Conservation (phyloP, 2,113 vertebrate species). For the Atherinomorus stipes region DNA sequence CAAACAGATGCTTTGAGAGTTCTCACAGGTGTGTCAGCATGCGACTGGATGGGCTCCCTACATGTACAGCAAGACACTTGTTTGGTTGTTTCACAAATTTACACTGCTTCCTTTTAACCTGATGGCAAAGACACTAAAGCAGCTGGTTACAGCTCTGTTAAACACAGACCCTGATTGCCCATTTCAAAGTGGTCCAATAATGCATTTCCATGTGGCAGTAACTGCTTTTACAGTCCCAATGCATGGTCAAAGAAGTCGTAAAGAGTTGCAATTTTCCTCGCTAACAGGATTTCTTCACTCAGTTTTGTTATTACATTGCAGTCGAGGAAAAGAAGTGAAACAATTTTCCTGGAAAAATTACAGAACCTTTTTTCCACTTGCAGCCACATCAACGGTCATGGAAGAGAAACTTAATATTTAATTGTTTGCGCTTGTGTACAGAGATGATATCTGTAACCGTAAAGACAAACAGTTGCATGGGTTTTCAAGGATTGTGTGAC, state of each 20-base stretch:
- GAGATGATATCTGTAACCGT: background rate
- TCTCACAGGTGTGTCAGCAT: conserved; percentile 41
- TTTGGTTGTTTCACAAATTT: conserved; percentile 19
- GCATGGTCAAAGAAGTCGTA: background rate
- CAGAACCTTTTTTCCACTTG: too few relatives aligned
- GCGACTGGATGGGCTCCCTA: conserved; percentile 21
- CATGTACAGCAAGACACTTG: conserved; percentile 41
- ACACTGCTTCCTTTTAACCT: background rate
- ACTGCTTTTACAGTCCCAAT: background rate
- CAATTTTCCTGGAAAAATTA: background rate
- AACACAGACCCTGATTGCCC: background rate
- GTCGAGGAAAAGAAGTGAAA: too few relatives aligned
- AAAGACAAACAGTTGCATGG: background rate
- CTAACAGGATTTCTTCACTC: conserved; percentile 11
- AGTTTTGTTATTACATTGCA: background rate
- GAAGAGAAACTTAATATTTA: background rate
- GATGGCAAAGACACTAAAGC: conserved; percentile 7
- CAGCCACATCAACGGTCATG: background rate
- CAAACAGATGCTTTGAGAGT: conserved; percentile 43
- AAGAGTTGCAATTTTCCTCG: background rate
- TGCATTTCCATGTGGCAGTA: background rate
- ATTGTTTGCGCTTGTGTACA: background rate
- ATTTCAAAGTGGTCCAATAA: conserved; percentile 12
- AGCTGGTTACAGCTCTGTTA: background rate
- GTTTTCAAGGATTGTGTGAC: background rate